phyloP scores from a whole-genome alignment of 2,888 invertebrate species.

The Synanthedon myopaeformis region DNA sequence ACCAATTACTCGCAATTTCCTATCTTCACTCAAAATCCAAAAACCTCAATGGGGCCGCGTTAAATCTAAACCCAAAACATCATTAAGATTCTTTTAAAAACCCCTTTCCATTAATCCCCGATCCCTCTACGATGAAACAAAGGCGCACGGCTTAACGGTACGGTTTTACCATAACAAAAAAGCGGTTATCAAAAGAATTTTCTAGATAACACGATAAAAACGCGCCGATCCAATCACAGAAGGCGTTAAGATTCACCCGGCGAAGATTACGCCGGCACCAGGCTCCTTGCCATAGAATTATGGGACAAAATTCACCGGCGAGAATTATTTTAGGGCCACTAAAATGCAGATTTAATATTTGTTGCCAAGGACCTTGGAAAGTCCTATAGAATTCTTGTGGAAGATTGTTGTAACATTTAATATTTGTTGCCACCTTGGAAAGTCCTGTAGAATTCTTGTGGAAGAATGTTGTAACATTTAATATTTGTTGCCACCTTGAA shows the following conservation, averaged over 20 bases:
- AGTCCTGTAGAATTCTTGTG: too few species aligned
- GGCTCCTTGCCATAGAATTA: conserved; percentile 34
- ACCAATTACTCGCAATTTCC: too few species aligned
- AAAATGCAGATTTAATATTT: conserved; percentile 11
- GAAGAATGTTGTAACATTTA: not conserved
- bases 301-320: conserved; percentile 40
- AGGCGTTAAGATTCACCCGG: conserved; percentile 41
- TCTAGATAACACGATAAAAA: conserved; percentile 32
- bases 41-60: conserved; percentile 4
- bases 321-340: conserved; percentile 32
- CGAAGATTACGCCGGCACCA: conserved; percentile 33
- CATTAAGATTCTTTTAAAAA: not conserved
- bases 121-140: not conserved
- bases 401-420: too few species aligned
- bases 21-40: not conserved
- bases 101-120: not conserved
- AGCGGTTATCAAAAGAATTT: conserved; percentile 9
- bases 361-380: too few species aligned
- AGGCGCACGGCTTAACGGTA: not conserved
- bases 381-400: too few species aligned
- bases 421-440: too few species aligned
- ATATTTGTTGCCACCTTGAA: too few species aligned
- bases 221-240: conserved; percentile 47
- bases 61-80: not conserved
- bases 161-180: conserved; percentile 3